Evolutionary conservation across 2,797 vertebrate species (phyloP), one percentile per base, ranked within the genome.

Genomic region (Ispidina picta): DNA sequence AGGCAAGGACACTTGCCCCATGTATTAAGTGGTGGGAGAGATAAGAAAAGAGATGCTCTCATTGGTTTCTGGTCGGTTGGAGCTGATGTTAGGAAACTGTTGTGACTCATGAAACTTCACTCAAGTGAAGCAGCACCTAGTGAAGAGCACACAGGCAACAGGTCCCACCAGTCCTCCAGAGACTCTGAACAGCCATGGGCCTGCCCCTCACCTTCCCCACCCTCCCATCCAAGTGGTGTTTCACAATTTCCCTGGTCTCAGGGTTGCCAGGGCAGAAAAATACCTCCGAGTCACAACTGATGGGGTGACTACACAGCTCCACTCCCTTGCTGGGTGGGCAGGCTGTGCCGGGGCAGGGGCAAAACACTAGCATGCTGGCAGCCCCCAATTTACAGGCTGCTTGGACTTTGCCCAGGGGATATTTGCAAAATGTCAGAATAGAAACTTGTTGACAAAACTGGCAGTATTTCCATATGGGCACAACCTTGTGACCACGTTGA

Each of bases 381-480:
- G 78, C 62, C 46, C 72, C 49, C 0, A 23, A 74, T 70, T 77
- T 1, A 0, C 58, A 1, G 86, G 59, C 70, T 77, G 56, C 91
- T 91, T 92, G 94, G 95, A 78, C 41, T 59, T 75, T 71, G 92
- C 88, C 91, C 91, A 93, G 49, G 83, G 86, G 88, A 72, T 91
- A 83, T 88, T 91, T 93, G 77, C 94, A 86, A 93, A 92, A 93
- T 66, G 83, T 76, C 83, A 95, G 88, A 88, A 92, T 73, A 95
- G 93, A 91, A 86, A 93, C 70, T 70, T 94, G 94, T 95, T 96
- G 94, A 94, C 94, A 88, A 93, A 88, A 63, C 66, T 83, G 77
- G 80, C 74, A 21, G 21, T 59, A 83, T 92, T 91, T 95, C 74
- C 80, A 63, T 55, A 23, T 0, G 5, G 89, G 63, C 76, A 70